These are phyloP conservation scores for Thelaira solivaga DNA, from an alignment of 2,888 invertebrate genomes.

Conservation along the genomic window DNA sequence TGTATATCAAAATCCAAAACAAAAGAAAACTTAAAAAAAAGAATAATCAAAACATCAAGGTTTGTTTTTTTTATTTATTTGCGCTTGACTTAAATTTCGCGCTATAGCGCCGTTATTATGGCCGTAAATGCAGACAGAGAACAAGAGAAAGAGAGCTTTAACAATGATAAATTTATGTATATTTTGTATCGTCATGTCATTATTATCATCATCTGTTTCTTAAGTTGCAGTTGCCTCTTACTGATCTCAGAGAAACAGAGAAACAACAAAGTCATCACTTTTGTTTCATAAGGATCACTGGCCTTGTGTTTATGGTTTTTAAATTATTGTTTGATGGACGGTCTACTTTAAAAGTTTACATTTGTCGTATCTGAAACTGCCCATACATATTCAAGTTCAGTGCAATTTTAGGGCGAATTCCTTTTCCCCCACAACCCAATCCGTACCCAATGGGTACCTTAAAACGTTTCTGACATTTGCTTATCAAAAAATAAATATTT, in stretches of 20 bases:
- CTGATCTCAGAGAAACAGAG: neutral
- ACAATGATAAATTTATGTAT: constrained; percentile 56
- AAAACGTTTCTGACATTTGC: too few relatives aligned
- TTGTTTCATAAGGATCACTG: constrained; percentile 43
- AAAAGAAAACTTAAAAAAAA: neutral
- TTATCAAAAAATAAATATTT: too few relatives aligned
- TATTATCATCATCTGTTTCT: constrained; percentile 25
- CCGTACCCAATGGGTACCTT: too few relatives aligned
- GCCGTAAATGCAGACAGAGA: neutral
- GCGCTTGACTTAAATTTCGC: constrained; percentile 24
- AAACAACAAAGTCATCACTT: constrained; percentile 58
- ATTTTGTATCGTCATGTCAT: constrained; percentile 50
- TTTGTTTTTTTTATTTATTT: constrained; percentile 17
- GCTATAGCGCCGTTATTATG: constrained; percentile 52
- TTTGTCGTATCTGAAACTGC: neutral
- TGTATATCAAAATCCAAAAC: neutral
- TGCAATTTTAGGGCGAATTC: too few relatives aligned
- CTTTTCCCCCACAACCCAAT: too few relatives aligned
- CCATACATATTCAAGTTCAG: too few relatives aligned
- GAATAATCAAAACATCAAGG: constrained; percentile 7
- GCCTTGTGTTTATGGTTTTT: constrained; percentile 22
- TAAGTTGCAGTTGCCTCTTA: constrained; percentile 11
- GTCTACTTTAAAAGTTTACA: constrained; percentile 11
- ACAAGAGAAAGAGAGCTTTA: too few relatives aligned
- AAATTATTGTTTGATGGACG: constrained; percentile 36